phyloP scores from a whole-genome alignment of 2,113 vertebrate species.

The Mixornis gularis region DNA sequence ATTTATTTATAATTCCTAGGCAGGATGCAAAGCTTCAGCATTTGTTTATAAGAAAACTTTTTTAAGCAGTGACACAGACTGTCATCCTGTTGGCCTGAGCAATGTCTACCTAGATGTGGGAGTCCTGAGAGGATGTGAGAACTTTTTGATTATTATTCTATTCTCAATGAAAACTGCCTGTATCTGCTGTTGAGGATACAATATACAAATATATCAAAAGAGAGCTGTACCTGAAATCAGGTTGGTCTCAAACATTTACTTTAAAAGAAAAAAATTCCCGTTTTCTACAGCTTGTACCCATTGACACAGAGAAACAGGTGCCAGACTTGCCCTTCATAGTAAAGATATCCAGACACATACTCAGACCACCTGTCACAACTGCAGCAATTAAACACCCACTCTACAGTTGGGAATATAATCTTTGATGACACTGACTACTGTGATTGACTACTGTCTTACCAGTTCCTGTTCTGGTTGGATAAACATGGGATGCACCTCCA shows the following conservation, averaged over 20 bases:
- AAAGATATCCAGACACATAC: too few species aligned
- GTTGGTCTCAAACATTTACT: neutral
- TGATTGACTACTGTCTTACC: neutral
- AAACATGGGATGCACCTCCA: rapidly evolving
- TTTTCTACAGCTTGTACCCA: neutral
- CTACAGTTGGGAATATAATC: neutral
- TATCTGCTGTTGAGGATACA: neutral
- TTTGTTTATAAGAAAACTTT: neutral
- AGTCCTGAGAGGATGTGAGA: neutral
- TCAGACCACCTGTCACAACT: neutral
- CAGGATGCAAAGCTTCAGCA: neutral
- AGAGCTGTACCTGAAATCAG: neutral
- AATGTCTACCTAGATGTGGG: neutral
- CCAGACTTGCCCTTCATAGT: neutral
- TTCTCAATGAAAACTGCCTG: neutral
- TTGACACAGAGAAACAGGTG: neutral
- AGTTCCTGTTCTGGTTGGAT: neutral
- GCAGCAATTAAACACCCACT: neutral
- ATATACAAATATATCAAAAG: neutral
- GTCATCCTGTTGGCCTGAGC: neutral
- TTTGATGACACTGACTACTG: neutral
- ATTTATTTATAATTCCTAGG: neutral
- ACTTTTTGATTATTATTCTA: neutral
- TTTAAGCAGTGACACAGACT: neutral
- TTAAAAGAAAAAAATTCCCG: neutral